Percentiles rank a stretch among this genome's conserved stretches.
These are phyloP conservation scores for Bagarius yarrelli DNA, from an alignment of 2,113 vertebrate genomes.

Conservation along the genomic window DNA sequence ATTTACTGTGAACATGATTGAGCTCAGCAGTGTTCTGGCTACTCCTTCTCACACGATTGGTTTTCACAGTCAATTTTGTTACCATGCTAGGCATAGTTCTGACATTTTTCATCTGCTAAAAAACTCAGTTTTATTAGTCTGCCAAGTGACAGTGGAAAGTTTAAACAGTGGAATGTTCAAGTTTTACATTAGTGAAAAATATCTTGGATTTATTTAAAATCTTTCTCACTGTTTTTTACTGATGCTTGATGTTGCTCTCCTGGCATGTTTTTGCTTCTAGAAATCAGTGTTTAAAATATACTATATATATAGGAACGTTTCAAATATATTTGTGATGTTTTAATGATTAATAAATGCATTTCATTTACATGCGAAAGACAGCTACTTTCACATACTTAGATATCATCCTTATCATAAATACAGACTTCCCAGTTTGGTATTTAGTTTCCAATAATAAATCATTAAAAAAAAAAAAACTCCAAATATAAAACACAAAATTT, in stretches of 20 bases:
- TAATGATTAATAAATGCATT: background rate
- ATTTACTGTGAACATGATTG: slow-evolving; percentile 51
- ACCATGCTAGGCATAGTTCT: slow-evolving; percentile 39
- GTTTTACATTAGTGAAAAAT: slow-evolving; percentile 20
- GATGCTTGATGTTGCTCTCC: background rate
- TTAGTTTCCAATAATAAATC: background rate
- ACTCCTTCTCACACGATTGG: slow-evolving; percentile 43
- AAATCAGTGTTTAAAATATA: background rate
- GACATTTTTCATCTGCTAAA: slow-evolving; percentile 14
- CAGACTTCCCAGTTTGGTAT: too few species aligned
- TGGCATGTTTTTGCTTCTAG: background rate
- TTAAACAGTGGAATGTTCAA: background rate
- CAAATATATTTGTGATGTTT: background rate
- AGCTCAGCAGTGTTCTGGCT: slow-evolving; percentile 40
- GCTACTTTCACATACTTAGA: background rate
- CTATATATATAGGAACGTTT: too few species aligned
- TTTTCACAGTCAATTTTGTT: slow-evolving; percentile 47
- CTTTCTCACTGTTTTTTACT: background rate
- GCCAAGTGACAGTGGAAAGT: slow-evolving; percentile 9
- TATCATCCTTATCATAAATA: background rate
- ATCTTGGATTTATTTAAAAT: background rate
- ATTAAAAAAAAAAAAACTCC: background rate
- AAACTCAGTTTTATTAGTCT: slow-evolving; percentile 21
- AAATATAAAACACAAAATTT: background rate
- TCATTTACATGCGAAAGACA: too few species aligned